These are phyloP conservation scores for Arenaria interpres DNA, from an alignment of 2,113 vertebrate genomes.

Conservation along the genomic window DNA sequence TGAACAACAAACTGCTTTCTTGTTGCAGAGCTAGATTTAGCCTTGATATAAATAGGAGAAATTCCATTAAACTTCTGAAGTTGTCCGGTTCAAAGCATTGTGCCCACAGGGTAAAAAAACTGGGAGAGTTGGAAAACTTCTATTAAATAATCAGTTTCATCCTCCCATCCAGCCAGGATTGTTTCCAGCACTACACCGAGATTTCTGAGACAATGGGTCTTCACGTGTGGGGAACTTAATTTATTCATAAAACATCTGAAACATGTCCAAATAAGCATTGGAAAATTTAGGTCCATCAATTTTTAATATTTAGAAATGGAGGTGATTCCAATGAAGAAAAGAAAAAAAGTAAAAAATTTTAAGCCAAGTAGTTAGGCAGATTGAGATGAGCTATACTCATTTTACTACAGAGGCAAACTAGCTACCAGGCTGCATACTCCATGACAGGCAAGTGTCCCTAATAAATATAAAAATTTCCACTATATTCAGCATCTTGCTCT, in stretches of 20 bases:
- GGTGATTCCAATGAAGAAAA: not conserved
- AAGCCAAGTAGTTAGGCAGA: not conserved
- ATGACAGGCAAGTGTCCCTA: not conserved
- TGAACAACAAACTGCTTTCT: not conserved
- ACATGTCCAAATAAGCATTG: not conserved
- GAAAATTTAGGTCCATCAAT: not conserved
- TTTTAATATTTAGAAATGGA: not conserved
- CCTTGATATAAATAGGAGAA: slow-evolving; percentile 2
- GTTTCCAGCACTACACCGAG: slow-evolving; percentile 15
- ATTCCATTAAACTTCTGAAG: slow-evolving; percentile 30
- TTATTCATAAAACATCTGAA: slow-evolving; percentile 25
- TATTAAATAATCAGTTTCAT: slow-evolving; percentile 49
- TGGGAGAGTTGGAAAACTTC: slow-evolving; percentile 35
- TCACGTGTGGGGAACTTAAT: slow-evolving; percentile 15
- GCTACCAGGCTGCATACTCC: not conserved
- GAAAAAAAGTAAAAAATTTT: not conserved
- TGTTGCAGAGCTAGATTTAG: not conserved
- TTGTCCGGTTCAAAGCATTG: slow-evolving; percentile 51
- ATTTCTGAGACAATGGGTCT: slow-evolving; percentile 31
- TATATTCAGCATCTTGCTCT: not conserved
- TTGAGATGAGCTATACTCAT: not conserved
- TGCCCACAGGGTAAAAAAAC: slow-evolving; percentile 23
- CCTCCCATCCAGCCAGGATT: slow-evolving; percentile 26
- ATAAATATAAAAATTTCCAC: not conserved
- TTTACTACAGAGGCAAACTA: not conserved